Evolutionary conservation across 2,888 invertebrate species (phyloP).

Genomic region (Auanema freiburgensis): DNA sequence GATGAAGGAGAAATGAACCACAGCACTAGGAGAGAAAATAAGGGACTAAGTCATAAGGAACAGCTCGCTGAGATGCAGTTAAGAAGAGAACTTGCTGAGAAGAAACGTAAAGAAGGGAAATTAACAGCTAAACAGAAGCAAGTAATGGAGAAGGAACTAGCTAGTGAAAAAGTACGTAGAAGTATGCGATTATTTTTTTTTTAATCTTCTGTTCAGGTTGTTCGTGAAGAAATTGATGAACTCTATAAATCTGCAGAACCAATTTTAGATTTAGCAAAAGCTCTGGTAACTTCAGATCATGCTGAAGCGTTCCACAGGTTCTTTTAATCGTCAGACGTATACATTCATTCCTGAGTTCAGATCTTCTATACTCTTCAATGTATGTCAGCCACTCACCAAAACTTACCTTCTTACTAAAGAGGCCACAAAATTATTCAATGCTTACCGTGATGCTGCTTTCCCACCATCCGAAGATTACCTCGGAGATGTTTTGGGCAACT

Average conservation of each 20-base stretch:
- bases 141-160: slow-evolving; percentile 80
- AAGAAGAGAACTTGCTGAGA: slow-evolving; percentile 80
- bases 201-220: slow-evolving; percentile 67
- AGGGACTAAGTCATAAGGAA: slow-evolving; percentile 89
- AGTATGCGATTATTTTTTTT: too few relatives aligned
- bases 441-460: slow-evolving; percentile 59
- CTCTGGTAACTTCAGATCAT: slow-evolving; percentile 49
- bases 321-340: background rate
- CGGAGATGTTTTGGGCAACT: slow-evolving; percentile 52
- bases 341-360: slow-evolving; percentile 5
- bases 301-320: slow-evolving; percentile 36
- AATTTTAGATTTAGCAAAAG: slow-evolving; percentile 37
- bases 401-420: slow-evolving; percentile 43
- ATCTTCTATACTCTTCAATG: slow-evolving; percentile 31
- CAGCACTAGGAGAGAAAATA: slow-evolving; percentile 91
- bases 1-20: slow-evolving; percentile 51
- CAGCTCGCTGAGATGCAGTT: slow-evolving; percentile 88
- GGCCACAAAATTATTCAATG: slow-evolving; percentile 44
- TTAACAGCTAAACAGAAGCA: slow-evolving; percentile 88
- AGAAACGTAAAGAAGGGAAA: slow-evolving; percentile 68
- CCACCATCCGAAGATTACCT: slow-evolving; percentile 52
- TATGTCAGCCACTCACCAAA: slow-evolving; percentile 46
- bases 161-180: slow-evolving; percentile 79
- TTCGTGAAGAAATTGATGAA: slow-evolving; percentile 74
- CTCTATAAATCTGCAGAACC: slow-evolving; percentile 44